A percentile compares a stretch with the other conserved stretches of the same genome.
Conservation (phyloP, 2,113 vertebrate species). For the Prinia subflava region DNA sequence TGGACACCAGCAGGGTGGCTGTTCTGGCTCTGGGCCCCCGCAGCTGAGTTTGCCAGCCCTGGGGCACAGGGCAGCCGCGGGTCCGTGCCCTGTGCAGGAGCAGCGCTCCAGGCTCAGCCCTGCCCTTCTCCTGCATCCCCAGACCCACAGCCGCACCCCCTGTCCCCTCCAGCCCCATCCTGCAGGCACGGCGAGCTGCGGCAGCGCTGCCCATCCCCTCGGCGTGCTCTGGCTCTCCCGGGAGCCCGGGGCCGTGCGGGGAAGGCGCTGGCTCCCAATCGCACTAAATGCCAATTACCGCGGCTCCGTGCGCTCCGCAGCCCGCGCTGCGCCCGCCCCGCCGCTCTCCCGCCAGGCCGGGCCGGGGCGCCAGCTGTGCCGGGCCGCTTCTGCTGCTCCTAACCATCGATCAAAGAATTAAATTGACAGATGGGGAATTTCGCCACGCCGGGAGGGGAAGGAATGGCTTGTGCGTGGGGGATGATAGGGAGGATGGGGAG, state of each 20-base stretch:
- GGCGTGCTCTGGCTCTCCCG: background rate
- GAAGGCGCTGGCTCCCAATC: conserved; percentile 70
- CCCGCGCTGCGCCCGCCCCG: conserved; percentile 48
- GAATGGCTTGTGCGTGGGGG: background rate
- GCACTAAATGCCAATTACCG: background rate
- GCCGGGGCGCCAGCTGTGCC: conserved; percentile 72
- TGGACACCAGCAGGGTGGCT: background rate
- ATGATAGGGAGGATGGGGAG: background rate
- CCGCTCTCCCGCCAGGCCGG: conserved; percentile 68
- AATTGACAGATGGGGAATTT: conserved; percentile 69
- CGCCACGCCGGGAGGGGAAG: conserved; percentile 2
- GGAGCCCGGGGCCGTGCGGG: conserved; percentile 57
- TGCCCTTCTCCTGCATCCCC: fast-evolving
- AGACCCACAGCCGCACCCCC: fast-evolving
- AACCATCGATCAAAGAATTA: conserved; percentile 76
- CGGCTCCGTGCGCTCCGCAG: background rate
- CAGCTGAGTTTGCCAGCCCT: background rate
- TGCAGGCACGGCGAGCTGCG: background rate
- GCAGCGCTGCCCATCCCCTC: background rate
- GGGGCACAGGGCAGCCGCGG: background rate
- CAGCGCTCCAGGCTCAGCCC: fast-evolving
- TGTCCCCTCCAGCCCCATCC: background rate
- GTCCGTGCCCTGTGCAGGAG: fast-evolving
- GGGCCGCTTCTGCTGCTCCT: conserved; percentile 63
- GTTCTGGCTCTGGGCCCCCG: background rate